Percentiles rank a stretch among this genome's conserved stretches.
Conservation (phyloP, 2,113 vertebrate genomes). For the Cyphomyrus discorhynchus region DNA sequence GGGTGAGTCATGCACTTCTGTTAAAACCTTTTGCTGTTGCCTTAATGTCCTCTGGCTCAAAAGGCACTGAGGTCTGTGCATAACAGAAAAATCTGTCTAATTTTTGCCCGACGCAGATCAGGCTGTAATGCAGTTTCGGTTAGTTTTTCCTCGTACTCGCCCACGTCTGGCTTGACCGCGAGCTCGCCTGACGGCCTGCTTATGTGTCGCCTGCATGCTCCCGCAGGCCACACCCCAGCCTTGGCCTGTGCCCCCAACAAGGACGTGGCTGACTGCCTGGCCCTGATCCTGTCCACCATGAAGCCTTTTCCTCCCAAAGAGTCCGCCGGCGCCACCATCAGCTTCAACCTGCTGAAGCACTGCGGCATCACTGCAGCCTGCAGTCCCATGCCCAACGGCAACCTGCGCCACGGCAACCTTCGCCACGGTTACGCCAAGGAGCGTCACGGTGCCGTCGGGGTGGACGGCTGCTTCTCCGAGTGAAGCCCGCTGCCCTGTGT, state of each 20-base stretch:
- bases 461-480: constrained; percentile 88
- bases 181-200: neutral
- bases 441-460: constrained; percentile 69
- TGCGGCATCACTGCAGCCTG: constrained; percentile 74
- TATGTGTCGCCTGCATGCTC: neutral
- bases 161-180: too few species aligned
- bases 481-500: constrained; percentile 31
- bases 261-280: constrained; percentile 93
- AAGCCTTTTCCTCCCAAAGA: constrained; percentile 93
- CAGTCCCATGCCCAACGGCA: constrained; percentile 59
- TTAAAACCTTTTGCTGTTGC: neutral
- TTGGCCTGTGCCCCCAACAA: constrained; percentile 95
- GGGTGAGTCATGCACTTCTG: constrained; percentile 55
- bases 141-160: neutral
- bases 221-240: constrained; percentile 82
- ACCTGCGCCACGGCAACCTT: constrained; percentile 43
- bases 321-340: constrained; percentile 67
- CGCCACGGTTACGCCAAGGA: constrained; percentile 67
- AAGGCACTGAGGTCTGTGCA: neutral
- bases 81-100: neutral
- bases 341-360: constrained; percentile 88
- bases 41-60: neutral
- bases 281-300: constrained; percentile 98
- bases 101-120: neutral
- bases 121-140: neutral